These are phyloP conservation scores for Latrodectus elegans DNA, from an alignment of 2,888 invertebrate species.

Conservation along the genomic window DNA sequence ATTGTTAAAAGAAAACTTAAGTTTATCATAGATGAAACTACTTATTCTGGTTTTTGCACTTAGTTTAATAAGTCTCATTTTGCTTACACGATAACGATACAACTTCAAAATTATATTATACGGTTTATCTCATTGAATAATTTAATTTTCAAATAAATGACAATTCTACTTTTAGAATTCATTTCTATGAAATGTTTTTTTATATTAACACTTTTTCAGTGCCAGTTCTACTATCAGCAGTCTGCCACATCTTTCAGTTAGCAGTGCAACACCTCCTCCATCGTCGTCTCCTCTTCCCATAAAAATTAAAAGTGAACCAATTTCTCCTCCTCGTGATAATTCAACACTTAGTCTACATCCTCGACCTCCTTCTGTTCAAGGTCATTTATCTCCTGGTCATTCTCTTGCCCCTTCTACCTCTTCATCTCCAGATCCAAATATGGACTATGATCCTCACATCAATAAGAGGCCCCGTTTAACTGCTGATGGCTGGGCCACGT, in stretches of 20 bases:
- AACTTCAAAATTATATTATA: no score
- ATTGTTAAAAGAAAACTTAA: no score
- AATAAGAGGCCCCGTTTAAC: conserved; percentile 89
- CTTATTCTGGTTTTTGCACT: no score
- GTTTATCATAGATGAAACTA: no score
- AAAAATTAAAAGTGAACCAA: conserved; percentile 95
- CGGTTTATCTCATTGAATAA: no score
- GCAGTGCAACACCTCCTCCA: conserved; percentile 72
- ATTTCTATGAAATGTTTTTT: neutral
- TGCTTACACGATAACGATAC: no score
- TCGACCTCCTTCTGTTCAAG: conserved; percentile 78
- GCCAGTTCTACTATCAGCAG: conserved; percentile 67
- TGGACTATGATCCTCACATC: conserved; percentile 75
- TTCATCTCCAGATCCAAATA: conserved; percentile 74
- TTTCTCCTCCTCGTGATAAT: conserved; percentile 89
- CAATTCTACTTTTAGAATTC: no score
- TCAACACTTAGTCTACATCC: conserved; percentile 78
- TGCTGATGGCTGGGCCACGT: conserved; percentile 85
- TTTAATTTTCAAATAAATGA: no score
- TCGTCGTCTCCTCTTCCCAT: conserved; percentile 84
- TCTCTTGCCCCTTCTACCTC: conserved; percentile 82
- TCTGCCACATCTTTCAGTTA: conserved; percentile 72
- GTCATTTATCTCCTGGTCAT: conserved; percentile 74
- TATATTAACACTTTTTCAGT: conserved; percentile 25
- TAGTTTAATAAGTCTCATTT: no score